These are phyloP conservation scores for Champsocephalus esox DNA, from an alignment of 2,797 vertebrate species.

Conservation along the genomic window DNA sequence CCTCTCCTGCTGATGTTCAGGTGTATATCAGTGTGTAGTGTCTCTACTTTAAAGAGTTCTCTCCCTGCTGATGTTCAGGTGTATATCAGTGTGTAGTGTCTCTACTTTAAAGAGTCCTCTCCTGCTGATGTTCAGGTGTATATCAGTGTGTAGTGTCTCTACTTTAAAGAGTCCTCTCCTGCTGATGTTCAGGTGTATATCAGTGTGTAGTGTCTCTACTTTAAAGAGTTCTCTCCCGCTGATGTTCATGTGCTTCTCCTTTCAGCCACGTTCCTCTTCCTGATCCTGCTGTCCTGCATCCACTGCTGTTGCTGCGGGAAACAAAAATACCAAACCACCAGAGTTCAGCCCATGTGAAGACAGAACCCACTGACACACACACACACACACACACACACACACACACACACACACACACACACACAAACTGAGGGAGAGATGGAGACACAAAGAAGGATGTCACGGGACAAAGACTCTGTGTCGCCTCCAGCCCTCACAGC, in stretches of 20 bases:
- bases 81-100: too few relatives aligned
- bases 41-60: too few relatives aligned
- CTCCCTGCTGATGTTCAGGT: not conserved
- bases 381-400: not conserved
- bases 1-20: not conserved
- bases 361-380: not conserved
- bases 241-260: slow-evolving; percentile 13
- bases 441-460: slow-evolving; percentile 13
- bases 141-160: too few relatives aligned
- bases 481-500: slow-evolving; percentile 20
- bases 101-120: too few relatives aligned
- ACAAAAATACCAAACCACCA: slow-evolving; percentile 70
- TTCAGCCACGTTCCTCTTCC: slow-evolving; percentile 74
- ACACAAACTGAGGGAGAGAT: not conserved
- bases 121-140: not conserved
- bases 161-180: too few relatives aligned
- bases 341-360: slow-evolving; percentile 68
- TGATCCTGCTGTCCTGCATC: slow-evolving; percentile 73
- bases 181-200: not conserved
- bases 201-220: too few relatives aligned
- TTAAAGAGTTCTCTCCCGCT: too few relatives aligned
- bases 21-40: not conserved
- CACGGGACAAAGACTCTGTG: slow-evolving; percentile 19
- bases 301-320: slow-evolving; percentile 77
- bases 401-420: not conserved